phyloP scores from a whole-genome alignment of 2,113 vertebrate species.

The Epinephelus fuscoguttatus region DNA sequence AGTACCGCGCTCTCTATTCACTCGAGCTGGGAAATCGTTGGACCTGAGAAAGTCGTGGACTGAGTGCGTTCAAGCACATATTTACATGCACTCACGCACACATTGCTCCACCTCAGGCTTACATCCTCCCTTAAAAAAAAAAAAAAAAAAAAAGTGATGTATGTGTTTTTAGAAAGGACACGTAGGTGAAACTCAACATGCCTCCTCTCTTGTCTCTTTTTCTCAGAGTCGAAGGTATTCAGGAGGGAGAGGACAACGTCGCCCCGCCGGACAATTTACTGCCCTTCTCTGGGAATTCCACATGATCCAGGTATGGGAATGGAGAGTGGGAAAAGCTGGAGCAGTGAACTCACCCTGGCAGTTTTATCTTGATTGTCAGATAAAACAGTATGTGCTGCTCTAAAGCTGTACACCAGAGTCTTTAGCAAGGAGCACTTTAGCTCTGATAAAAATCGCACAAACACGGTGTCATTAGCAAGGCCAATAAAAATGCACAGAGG shows the following conservation, averaged over 20 bases:
- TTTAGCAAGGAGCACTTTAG: constrained; percentile 89
- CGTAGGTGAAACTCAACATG: constrained; percentile 75
- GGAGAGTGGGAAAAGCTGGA: constrained; percentile 81
- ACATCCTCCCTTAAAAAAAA: constrained; percentile 43
- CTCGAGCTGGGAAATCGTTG: constrained; percentile 38
- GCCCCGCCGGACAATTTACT: constrained; percentile 88
- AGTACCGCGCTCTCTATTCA: constrained; percentile 29
- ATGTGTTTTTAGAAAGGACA: constrained; percentile 78
- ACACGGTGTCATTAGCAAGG: constrained; percentile 89
- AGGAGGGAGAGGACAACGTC: constrained; percentile 75
- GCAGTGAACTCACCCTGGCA: constrained; percentile 80
- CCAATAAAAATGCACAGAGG: constrained; percentile 89
- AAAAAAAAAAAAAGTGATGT: constrained; percentile 69
- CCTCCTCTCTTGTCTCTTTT: constrained; percentile 65
- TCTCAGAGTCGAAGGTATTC: constrained; percentile 72
- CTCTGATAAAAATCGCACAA: constrained; percentile 88
- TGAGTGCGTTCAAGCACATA: constrained; percentile 17
- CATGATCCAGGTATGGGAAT: constrained; percentile 86
- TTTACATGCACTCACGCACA: constrained; percentile 28
- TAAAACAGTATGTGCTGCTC: constrained; percentile 89
- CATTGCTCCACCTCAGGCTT: neutral
- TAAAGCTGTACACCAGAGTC: constrained; percentile 80
- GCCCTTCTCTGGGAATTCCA: constrained; percentile 89
- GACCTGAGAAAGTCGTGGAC: constrained; percentile 41
- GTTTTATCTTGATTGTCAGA: constrained; percentile 95